Evolutionary conservation across 2,113 vertebrate genomes (phyloP), one percentile per base, ranked within the genome.

Genomic region (Nothobranchius furzeri): DNA sequence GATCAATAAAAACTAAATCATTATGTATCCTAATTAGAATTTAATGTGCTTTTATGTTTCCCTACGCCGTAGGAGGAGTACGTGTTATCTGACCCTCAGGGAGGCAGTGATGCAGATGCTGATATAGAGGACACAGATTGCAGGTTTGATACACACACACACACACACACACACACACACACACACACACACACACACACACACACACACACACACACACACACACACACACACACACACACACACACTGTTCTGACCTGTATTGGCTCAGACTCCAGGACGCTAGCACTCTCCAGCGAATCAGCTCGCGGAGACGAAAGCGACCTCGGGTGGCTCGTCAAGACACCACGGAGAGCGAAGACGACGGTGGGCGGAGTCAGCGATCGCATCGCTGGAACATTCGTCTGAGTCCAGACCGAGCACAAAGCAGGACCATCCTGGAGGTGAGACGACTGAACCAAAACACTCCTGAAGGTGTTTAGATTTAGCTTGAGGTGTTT

Each of bases 281-380:
- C 50, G 81, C 83, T 0, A 90, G 89, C 3, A 84, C 92, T 12
- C 90, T 94, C 30, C 92, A 94, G 84, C 89, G 93, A 81, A 90
- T 93, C 85, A 94, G 93, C 88, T 94, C 92, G 0, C 88, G 92
- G 62, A 77, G 93, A 49, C 90, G 93, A 9, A 91, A 89, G 66
- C 90, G 93, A 0, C 91, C 90, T 2, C 87, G 84, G 40, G 78
- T 92, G 6, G 82, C 92, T 0, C 83, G 92, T 25, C 93, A 94
- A 54, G 93, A 94, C 85, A 94, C 93, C 25, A 94, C 93, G 0
- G 93, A 94, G 87, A 94, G 93, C 2, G 93, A 94, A 47, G 93
- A 94, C 53, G 93, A 94, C 0, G 92, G 92, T 0, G 92, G 93
- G 65, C 85, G 81, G 56, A 92, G 87, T 54, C 82, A 92, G 49